A percentile compares a stretch with the other conserved stretches of the same genome.
phyloP scores from a whole-genome alignment of 2,797 vertebrate genomes.

The Triplophysa yarkandensis region DNA sequence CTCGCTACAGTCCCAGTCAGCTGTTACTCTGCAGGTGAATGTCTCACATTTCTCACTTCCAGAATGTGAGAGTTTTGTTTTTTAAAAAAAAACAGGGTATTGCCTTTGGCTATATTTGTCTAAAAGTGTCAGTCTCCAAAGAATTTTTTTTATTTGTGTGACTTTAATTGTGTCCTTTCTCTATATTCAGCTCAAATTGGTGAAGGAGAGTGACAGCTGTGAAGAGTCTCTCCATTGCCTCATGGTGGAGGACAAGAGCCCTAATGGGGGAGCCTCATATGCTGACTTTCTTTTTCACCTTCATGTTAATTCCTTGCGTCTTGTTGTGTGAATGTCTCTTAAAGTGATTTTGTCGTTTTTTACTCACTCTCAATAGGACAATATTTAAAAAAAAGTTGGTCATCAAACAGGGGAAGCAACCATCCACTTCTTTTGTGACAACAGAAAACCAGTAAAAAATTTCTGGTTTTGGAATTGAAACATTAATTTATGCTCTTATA shows the following conservation, averaged over 20 bases:
- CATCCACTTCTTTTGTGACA: too few relatives aligned
- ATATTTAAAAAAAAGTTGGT: too few relatives aligned
- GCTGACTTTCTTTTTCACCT: conserved; percentile 81
- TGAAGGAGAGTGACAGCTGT: conserved; percentile 75
- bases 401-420: too few relatives aligned
- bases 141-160: too few relatives aligned
- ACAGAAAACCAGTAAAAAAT: too few relatives aligned
- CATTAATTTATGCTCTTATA: too few relatives aligned
- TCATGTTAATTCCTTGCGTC: conserved; percentile 74
- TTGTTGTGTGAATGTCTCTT: conserved; percentile 63
- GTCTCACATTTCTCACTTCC: not conserved
- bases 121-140: too few relatives aligned
- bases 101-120: not conserved
- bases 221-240: conserved; percentile 76
- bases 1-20: conserved; percentile 60
- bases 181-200: conserved; percentile 69
- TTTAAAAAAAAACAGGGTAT: not conserved
- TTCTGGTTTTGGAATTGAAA: too few relatives aligned
- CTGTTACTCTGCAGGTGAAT: conserved; percentile 68
- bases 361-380: too few relatives aligned
- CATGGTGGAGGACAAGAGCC: conserved; percentile 81
- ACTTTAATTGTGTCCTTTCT: not conserved
- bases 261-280: conserved; percentile 79
- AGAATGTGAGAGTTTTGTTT: too few relatives aligned
- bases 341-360: too few relatives aligned